These are phyloP conservation scores for Brachionus calyciflorus DNA, from an alignment of 1,140 invertebrate species.

Conservation along the genomic window DNA sequence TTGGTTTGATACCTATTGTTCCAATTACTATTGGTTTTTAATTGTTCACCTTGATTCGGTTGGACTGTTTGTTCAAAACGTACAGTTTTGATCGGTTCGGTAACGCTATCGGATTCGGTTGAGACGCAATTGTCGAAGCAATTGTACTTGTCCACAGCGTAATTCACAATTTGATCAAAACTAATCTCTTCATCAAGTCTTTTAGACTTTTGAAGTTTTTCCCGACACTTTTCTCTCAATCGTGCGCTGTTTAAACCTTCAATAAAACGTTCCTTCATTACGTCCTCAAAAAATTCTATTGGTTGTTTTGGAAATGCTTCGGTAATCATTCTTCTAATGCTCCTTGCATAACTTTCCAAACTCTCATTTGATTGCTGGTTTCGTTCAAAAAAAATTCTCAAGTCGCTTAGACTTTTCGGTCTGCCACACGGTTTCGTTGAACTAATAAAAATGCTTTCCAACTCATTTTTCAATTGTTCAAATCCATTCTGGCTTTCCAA, in stretches of 20 bases:
- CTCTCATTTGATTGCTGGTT: not conserved
- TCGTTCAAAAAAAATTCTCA: not conserved
- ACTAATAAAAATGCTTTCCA: constrained; percentile 8
- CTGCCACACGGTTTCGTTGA: not conserved
- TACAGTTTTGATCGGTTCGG: too few relatives aligned
- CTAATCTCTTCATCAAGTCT: not conserved
- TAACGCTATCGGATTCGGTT: not conserved
- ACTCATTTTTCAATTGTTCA: not conserved
- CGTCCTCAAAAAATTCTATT: not conserved
- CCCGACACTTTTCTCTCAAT: constrained; percentile 4
- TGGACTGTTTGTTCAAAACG: not conserved
- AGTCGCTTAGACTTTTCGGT: not conserved
- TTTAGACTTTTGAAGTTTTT: not conserved
- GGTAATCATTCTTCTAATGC: too few relatives aligned
- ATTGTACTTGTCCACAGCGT: not conserved
- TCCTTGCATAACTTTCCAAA: too few relatives aligned
- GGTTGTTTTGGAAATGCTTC: too few relatives aligned
- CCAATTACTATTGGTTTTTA: not conserved
- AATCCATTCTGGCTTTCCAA: not conserved
- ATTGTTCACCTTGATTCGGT: not conserved
- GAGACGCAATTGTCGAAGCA: not conserved
- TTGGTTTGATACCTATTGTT: not conserved
- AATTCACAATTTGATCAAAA: constrained; percentile 13
- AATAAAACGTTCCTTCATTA: not conserved
- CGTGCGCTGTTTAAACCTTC: not conserved